These are phyloP conservation scores for Donacobius atricapilla DNA, from an alignment of 2,113 vertebrate genomes.

Conservation along the genomic window DNA sequence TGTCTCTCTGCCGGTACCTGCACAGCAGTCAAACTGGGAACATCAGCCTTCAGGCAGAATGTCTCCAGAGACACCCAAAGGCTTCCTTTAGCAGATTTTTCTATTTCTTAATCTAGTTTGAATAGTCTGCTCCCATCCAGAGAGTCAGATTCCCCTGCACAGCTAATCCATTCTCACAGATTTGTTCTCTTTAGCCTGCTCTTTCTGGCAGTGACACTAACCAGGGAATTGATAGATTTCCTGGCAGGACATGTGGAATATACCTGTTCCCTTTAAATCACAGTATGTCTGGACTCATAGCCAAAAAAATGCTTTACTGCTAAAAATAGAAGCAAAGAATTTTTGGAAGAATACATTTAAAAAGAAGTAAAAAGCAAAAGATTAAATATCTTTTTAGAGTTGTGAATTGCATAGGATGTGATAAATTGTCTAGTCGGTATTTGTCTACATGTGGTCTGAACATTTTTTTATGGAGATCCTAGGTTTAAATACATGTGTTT, in stretches of 20 bases:
- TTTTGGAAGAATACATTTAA: conserved; percentile 26
- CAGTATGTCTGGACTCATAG: conserved; percentile 48
- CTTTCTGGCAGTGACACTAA: not conserved
- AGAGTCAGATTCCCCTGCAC: not conserved
- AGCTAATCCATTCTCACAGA: not conserved
- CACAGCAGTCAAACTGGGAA: not conserved
- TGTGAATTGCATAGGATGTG: conserved; percentile 61
- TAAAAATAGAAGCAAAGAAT: conserved; percentile 44
- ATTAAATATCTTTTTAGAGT: conserved; percentile 54
- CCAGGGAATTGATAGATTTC: not conserved
- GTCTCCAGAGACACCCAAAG: not conserved
- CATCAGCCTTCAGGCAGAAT: not conserved
- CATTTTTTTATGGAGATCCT: conserved; percentile 63
- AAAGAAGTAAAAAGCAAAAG: not conserved
- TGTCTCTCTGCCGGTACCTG: not conserved
- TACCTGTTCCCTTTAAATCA: conserved; percentile 48
- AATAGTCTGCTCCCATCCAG: not conserved
- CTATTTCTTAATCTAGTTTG: not conserved
- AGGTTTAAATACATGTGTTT: conserved; percentile 66
- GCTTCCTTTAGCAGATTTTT: not conserved
- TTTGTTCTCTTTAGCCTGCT: not conserved
- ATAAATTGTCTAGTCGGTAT: conserved; percentile 70
- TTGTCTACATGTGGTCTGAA: conserved; percentile 73
- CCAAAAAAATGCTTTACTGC: conserved; percentile 38
- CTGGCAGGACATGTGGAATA: not conserved